phyloP scores from a whole-genome alignment of 2,888 invertebrate species.

The Perizoma affinitatum region DNA sequence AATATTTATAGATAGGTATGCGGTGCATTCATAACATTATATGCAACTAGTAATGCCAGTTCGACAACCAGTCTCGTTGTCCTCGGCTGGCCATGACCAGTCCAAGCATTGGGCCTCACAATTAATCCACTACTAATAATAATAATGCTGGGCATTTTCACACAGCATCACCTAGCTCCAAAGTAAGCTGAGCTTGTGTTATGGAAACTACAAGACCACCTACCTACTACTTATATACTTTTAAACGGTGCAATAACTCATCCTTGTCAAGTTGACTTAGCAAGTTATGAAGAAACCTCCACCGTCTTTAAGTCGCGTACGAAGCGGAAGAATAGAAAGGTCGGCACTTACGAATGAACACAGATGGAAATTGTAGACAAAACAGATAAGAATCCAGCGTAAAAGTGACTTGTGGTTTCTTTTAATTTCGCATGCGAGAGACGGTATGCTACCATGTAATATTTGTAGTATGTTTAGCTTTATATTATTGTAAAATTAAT shows the following conservation, averaged over 20 bases:
- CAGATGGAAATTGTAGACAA: too few species aligned
- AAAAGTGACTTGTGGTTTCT: too few species aligned
- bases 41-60: slow-evolving; percentile 39
- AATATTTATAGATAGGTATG: neutral
- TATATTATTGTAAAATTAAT: slow-evolving; percentile 42
- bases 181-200: too few species aligned
- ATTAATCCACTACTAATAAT: slow-evolving; percentile 27
- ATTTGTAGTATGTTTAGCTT: neutral
- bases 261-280: slow-evolving; percentile 26
- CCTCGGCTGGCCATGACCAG: slow-evolving; percentile 41
- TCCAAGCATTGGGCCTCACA: slow-evolving; percentile 39
- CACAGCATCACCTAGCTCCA: too few species aligned
- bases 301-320: too few species aligned
- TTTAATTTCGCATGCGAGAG: too few species aligned
- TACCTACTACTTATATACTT: slow-evolving; percentile 4
- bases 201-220: slow-evolving; percentile 7
- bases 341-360: too few species aligned
- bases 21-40: neutral
- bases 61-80: slow-evolving; percentile 45
- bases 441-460: too few species aligned
- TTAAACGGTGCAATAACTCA: slow-evolving; percentile 26
- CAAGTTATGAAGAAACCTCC: slow-evolving; percentile 12
- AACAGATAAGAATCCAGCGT: too few species aligned
- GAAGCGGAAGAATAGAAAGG: too few species aligned
- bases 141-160: too few species aligned